phyloP scores from a whole-genome alignment of 2,113 vertebrate species.

The Regulus satrapa region DNA sequence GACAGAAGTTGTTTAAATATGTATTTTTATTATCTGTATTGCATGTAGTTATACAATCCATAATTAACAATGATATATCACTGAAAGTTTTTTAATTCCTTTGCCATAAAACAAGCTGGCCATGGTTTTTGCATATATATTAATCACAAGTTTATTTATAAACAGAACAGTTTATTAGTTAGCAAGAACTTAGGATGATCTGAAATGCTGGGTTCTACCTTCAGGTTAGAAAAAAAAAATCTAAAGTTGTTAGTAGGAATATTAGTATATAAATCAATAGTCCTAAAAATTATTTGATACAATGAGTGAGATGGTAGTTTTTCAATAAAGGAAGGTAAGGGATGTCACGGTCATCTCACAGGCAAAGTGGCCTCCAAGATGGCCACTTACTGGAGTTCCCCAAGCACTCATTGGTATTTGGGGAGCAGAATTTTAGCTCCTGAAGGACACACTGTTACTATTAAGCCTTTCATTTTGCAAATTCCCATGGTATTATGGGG shows the following conservation, averaged over 20 bases:
- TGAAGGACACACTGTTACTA: neutral
- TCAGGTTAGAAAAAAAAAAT: neutral
- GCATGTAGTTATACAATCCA: neutral
- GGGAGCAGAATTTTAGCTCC: neutral
- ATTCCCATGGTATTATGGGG: neutral
- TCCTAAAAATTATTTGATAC: neutral
- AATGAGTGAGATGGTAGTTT: neutral
- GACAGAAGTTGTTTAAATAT: neutral
- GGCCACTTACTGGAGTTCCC: neutral
- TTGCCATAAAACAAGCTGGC: neutral
- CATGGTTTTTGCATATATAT: neutral
- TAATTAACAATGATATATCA: neutral
- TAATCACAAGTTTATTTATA: neutral
- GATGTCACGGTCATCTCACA: neutral
- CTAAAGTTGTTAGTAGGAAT: neutral
- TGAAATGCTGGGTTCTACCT: neutral
- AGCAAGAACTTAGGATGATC: neutral
- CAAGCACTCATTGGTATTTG: neutral
- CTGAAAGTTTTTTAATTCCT: neutral
- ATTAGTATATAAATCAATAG: neutral
- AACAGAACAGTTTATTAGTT: neutral
- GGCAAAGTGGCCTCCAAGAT: no score
- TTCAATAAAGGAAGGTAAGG: neutral
- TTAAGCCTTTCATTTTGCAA: neutral
- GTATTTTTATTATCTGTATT: neutral